These are phyloP conservation scores for Trachythela sp. DNA, from an alignment of 64 coral and sea anemone species.

Conservation along the genomic window DNA sequence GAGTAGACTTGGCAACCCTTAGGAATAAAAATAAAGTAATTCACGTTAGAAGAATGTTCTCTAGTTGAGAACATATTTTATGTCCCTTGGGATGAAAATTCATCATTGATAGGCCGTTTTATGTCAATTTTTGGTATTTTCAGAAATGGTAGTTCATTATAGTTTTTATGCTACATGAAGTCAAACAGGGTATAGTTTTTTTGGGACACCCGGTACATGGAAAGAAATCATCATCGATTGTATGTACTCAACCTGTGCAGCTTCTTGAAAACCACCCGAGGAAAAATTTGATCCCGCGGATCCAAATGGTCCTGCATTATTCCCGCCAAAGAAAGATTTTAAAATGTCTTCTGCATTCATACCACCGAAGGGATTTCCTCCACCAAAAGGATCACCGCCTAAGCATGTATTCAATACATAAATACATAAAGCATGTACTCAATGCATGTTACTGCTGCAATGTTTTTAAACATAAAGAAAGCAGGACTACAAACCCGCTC, in stretches of 20 bases:
- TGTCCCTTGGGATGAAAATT: too few species aligned
- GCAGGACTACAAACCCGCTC: too few species aligned
- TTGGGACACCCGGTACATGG: background rate
- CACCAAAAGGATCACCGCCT: constrained; percentile 66
- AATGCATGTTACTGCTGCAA: background rate
- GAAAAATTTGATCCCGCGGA: background rate
- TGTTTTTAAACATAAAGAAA: too few species aligned
- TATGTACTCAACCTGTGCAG: background rate
- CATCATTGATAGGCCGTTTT: too few species aligned
- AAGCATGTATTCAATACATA: background rate
- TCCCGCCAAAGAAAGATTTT: constrained; percentile 75
- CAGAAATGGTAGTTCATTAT: too few species aligned
- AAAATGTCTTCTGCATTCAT: constrained; percentile 87
- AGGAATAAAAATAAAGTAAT: too few species aligned
- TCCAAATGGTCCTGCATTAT: constrained; percentile 61
- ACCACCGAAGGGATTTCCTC: constrained; percentile 24
- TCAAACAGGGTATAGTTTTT: too few species aligned
- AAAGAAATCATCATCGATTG: background rate
- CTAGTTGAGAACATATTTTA: too few species aligned
- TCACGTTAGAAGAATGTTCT: too few species aligned
- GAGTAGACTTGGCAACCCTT: too few species aligned
- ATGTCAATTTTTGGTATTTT: too few species aligned
- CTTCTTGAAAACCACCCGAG: background rate
- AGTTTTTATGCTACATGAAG: too few species aligned
- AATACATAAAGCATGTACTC: background rate